Evolutionary conservation across 2,797 vertebrate species (phyloP).

Genomic region (Aulostomus chinensis): DNA sequence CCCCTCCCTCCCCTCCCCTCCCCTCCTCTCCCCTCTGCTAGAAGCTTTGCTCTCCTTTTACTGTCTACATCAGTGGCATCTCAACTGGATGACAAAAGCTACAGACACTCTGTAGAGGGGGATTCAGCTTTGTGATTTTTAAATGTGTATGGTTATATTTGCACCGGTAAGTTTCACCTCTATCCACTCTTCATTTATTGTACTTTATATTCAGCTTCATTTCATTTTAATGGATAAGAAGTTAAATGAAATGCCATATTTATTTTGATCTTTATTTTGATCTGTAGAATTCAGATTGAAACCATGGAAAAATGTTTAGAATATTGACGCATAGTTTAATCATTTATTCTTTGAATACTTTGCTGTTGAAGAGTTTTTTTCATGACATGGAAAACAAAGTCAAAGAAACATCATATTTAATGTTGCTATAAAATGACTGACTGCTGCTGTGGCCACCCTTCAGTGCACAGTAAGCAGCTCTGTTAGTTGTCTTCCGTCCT

Average conservation of each 20-base stretch:
- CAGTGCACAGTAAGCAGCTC: constrained; percentile 62
- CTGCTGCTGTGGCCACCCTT: constrained; percentile 59
- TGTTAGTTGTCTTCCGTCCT: constrained; percentile 61
- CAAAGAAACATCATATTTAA: not conserved
- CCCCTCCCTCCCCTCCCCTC: constrained; percentile 18
- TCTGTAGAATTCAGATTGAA: too few species aligned
- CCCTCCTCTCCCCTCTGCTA: constrained; percentile 53
- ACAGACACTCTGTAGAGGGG: constrained; percentile 78
- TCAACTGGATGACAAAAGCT: constrained; percentile 83
- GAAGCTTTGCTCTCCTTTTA: constrained; percentile 27
- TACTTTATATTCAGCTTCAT: not conserved
- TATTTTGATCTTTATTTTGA: too few species aligned
- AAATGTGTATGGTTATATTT: constrained; percentile 99
- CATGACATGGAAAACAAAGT: not conserved
- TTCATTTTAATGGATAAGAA: not conserved
- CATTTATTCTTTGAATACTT: not conserved
- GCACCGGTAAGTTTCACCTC: constrained; percentile 92
- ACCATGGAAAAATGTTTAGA: too few species aligned
- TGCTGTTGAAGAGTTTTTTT: too few species aligned
- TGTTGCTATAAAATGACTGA: constrained; percentile 26
- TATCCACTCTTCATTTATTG: not conserved
- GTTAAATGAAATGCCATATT: not conserved
- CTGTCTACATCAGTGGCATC: constrained; percentile 39
- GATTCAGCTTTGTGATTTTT: constrained; percentile 86
- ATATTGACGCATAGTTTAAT: too few species aligned